These are phyloP conservation scores for Phenganax stokvisi DNA, from an alignment of 92 coral and sea anemone species.

Conservation along the genomic window DNA sequence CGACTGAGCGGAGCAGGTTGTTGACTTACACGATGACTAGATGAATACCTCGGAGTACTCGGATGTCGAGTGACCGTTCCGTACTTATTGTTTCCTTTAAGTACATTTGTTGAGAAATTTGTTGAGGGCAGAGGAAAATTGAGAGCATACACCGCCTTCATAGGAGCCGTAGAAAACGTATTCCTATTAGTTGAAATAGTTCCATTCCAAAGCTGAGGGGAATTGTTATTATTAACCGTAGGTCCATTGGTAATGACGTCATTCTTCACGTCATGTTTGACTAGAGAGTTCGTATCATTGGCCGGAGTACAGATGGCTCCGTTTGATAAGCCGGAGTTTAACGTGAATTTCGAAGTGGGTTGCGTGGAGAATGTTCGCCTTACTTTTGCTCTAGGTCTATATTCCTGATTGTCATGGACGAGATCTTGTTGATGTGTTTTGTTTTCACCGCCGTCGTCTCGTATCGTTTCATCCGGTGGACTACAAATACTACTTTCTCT, in stretches of 20 bases:
- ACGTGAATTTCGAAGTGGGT: slow-evolving; percentile 89
- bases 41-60: no score
- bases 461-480: slow-evolving; percentile 29
- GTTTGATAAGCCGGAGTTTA: slow-evolving; percentile 69
- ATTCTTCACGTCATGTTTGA: slow-evolving; percentile 37
- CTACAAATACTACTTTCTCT: not conserved
- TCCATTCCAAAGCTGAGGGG: slow-evolving; percentile 55
- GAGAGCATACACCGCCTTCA: slow-evolving; percentile 88
- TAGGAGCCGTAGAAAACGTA: slow-evolving; percentile 89
- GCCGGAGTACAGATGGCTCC: slow-evolving; percentile 77
- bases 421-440: slow-evolving; percentile 6
- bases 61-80: not conserved
- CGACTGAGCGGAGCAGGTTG: slow-evolving; percentile 26
- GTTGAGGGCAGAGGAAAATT: slow-evolving; percentile 89
- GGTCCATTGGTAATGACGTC: slow-evolving; percentile 78
- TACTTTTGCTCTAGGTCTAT: slow-evolving; percentile 62
- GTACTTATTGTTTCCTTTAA: slow-evolving; percentile 33
- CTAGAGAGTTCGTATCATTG: slow-evolving; percentile 49
- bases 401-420: slow-evolving; percentile 11
- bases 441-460: not conserved
- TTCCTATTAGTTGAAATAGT: slow-evolving; percentile 48
- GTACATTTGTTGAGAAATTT: slow-evolving; percentile 68
- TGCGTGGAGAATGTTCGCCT: slow-evolving; percentile 91
- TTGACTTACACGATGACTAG: slow-evolving; percentile 31
- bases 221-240: slow-evolving; percentile 56